These are phyloP conservation scores for Macrotus californicus DNA, from an alignment of 2,113 vertebrate species.

Conservation along the genomic window DNA sequence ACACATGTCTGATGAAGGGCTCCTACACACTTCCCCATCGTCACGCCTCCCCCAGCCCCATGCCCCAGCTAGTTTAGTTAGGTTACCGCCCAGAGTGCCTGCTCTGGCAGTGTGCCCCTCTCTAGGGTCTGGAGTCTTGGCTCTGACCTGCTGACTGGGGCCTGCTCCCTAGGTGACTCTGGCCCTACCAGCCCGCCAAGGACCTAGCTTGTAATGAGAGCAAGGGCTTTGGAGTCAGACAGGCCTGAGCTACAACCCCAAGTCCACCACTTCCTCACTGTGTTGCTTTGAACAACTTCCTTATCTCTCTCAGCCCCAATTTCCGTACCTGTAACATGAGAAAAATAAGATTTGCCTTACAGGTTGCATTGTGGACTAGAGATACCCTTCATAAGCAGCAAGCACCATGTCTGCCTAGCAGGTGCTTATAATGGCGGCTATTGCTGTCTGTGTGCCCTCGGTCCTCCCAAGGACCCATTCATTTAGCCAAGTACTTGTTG, in stretches of 20 bases:
- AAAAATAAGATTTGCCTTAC: not conserved
- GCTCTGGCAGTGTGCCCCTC: not conserved
- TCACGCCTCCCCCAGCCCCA: not conserved
- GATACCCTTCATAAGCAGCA: not conserved
- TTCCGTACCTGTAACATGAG: not conserved
- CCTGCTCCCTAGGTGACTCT: not conserved
- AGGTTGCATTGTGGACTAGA: not conserved
- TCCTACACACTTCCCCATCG: accelerated
- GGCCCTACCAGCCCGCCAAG: not conserved
- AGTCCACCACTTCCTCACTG: not conserved
- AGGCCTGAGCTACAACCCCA: not conserved
- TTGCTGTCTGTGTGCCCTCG: not conserved
- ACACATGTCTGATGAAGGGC: too few species aligned
- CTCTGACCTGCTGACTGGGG: accelerated
- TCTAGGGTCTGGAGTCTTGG: not conserved
- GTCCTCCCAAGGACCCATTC: not conserved
- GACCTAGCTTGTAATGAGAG: not conserved
- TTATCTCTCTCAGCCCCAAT: not conserved
- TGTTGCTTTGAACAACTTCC: not conserved
- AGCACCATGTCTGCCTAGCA: too few species aligned
- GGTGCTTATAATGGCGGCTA: not conserved
- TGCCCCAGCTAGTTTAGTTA: not conserved
- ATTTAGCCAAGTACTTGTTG: not conserved
- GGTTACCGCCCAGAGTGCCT: not conserved
- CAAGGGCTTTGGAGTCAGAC: not conserved